Evolutionary conservation across 2,888 invertebrate genomes (phyloP).

Genomic region (Syrphus vitripennis): DNA sequence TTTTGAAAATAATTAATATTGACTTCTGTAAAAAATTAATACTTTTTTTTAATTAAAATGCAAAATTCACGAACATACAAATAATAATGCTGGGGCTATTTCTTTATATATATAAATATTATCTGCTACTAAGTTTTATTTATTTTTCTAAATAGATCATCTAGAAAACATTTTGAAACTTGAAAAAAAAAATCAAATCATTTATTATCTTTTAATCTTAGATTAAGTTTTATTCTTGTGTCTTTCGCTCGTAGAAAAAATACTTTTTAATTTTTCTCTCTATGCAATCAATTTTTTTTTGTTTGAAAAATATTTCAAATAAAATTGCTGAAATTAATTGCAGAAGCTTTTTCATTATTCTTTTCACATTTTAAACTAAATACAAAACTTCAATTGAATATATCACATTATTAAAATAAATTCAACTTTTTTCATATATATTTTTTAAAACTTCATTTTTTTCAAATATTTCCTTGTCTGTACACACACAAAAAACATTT

Average conservation of each 20-base stretch:
- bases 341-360: not conserved
- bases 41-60: not conserved
- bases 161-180: not conserved
- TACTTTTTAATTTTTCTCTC: not conserved
- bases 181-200: too few species aligned
- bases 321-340: not conserved
- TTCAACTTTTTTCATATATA: not conserved
- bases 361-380: not conserved
- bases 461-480: not conserved
- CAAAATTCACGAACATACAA: slow-evolving; percentile 38
- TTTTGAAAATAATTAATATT: not conserved
- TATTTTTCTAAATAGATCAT: not conserved
- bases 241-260: not conserved
- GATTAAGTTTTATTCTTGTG: not conserved
- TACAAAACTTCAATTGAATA: not conserved
- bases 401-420: not conserved
- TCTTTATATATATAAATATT: slow-evolving; percentile 44
- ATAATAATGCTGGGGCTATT: slow-evolving; percentile 50
- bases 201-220: not conserved
- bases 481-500: not conserved
- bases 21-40: not conserved
- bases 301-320: not conserved
- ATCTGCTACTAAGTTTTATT: not conserved
- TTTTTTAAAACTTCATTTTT: not conserved
- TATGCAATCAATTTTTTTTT: not conserved